Conservation (phyloP, 2,888 invertebrate species). For the Diplolepis rosae region DNA sequence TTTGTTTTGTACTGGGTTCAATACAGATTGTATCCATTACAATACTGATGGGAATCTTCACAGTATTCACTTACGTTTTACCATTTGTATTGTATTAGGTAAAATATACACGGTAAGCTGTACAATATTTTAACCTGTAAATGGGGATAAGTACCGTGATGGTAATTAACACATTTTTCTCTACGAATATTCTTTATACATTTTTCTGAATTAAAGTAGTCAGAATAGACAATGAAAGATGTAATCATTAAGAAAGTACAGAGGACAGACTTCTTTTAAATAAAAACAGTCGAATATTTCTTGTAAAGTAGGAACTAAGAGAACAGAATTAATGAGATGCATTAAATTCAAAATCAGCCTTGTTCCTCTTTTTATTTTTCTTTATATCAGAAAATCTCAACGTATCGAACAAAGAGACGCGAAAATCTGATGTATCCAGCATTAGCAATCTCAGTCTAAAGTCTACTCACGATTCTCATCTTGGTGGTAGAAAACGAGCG, state of each 20-base stretch:
- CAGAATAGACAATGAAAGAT: no score
- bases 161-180: no score
- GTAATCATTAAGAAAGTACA: no score
- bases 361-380: background rate
- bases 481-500: slow-evolving; percentile 49
- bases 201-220: no score
- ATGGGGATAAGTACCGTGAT: no score
- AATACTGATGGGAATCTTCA: no score
- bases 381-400: background rate
- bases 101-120: no score
- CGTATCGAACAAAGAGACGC: slow-evolving; percentile 5
- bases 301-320: background rate
- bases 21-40: no score
- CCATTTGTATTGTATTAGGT: background rate
- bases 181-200: no score
- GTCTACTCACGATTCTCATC: slow-evolving; percentile 55
- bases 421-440: slow-evolving; percentile 34
- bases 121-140: no score
- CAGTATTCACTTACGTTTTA: background rate
- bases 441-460: slow-evolving; percentile 49
- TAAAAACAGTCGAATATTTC: background rate
- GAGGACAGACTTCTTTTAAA: background rate
- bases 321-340: slow-evolving; percentile 35
- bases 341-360: background rate
- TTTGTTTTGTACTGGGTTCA: no score